phyloP scores from a whole-genome alignment of 2,888 invertebrate species.

The Encarsia formosa region DNA sequence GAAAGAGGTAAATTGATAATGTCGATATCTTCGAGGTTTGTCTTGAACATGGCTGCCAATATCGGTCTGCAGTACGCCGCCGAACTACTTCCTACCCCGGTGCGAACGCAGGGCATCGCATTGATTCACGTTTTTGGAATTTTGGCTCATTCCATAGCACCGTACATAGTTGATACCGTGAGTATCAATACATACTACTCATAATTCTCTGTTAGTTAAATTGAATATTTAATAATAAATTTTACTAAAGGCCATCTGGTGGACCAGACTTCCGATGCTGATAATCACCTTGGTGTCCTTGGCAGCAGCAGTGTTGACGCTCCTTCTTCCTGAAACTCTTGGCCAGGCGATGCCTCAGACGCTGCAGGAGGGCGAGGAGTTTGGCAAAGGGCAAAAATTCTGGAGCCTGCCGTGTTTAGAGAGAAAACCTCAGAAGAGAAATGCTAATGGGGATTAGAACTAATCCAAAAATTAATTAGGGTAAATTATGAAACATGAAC shows the following conservation, averaged over 20 bases:
- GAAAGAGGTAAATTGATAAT: constrained; percentile 69
- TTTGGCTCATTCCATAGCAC: constrained; percentile 74
- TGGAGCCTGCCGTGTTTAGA: constrained; percentile 65
- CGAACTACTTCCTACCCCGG: constrained; percentile 80
- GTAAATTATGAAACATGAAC: no score
- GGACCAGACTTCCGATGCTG: constrained; percentile 62
- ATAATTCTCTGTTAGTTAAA: no score
- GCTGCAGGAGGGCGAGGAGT: constrained; percentile 77
- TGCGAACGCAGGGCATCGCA: constrained; percentile 81
- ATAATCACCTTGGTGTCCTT: constrained; percentile 73
- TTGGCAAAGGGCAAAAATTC: constrained; percentile 73
- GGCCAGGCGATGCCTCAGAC: constrained; percentile 83
- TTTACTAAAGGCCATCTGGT: constrained; percentile 42
- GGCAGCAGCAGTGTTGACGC: constrained; percentile 65
- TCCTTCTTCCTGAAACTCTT: constrained; percentile 81
- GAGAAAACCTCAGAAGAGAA: no score
- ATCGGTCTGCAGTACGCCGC: constrained; percentile 87
- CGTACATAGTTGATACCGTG: constrained; percentile 78
- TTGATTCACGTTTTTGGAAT: constrained; percentile 87
- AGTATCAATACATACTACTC: constrained; percentile 49
- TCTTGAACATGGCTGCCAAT: constrained; percentile 84
- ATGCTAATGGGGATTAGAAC: no score
- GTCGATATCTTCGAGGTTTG: constrained; percentile 80
- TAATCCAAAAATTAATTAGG: no score
- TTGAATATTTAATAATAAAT: no score